Base-by-base conservation (phyloP, 1,140 invertebrate species). In the Procambarus clarkii region DNA sequence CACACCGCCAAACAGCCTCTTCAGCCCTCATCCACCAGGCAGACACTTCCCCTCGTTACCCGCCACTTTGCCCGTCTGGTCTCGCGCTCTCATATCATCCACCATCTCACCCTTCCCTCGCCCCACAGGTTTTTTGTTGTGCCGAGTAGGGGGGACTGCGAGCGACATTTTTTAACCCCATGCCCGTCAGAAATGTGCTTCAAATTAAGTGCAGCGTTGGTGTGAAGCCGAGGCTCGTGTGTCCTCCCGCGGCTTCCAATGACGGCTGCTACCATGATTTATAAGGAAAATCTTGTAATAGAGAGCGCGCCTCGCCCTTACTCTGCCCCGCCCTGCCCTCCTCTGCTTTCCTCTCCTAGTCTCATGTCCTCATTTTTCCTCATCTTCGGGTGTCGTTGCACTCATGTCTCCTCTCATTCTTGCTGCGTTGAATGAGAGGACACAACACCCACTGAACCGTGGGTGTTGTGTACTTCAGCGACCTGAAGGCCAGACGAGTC, bases 201-300 rank as follows among this genome's bases (percentile, higher is more conserved):
- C 11, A 13, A 44, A 44, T 34, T n/a, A 46, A 78, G 46, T 13
- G 76, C 21, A 5, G n/a, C 11, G 46, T 4, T 45, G 76, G n/a
- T 45, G 54, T 58, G 54, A 58, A 7, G 54, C 54, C 11, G 54
- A 58, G 54, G 54, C 11, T 58, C 54, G 13, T 58, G 54, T 58
- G 54, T 78, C 34, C 34, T 78, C 76, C 76, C 76, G 44, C 76
- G 44, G 77, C 77, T 46, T 79, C 84, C 84, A 34, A 34, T 76
- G 46, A 86, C 69, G 74, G 60, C 83, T 85, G 64, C n/a, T 50
- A 46, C 83, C 46, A 71, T 60, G 80, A 82, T 82, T 82, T 82
- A 82, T 82, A 82, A 82, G 80, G 50, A 82, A 82, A 82, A 82
- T 82, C 80, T 54, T 34, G 80, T 82, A 82, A 82, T 58, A 82